phyloP scores from a whole-genome alignment of 1,140 invertebrate genomes.

The Limonius californicus region DNA sequence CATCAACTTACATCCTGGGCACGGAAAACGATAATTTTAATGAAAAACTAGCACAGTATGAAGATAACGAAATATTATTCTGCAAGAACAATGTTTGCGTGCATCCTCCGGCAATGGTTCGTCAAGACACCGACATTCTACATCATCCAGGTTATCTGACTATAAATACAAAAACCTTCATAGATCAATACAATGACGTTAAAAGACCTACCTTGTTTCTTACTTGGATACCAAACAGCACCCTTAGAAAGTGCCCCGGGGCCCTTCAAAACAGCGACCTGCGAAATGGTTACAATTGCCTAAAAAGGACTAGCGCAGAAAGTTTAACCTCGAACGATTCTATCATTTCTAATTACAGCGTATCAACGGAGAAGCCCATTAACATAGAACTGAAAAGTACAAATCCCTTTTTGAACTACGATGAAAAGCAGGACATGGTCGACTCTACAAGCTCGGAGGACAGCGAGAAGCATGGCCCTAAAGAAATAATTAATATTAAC shows the following conservation, averaged over 20 bases:
- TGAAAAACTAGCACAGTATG: slow-evolving; percentile 57
- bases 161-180: slow-evolving; percentile 71
- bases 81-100: slow-evolving; percentile 96
- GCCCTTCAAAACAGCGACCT: slow-evolving; percentile 60
- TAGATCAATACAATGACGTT: slow-evolving; percentile 65
- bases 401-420: slow-evolving; percentile 44
- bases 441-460: slow-evolving; percentile 38
- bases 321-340: slow-evolving; percentile 44
- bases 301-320: slow-evolving; percentile 42
- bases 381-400: slow-evolving; percentile 40
- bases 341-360: slow-evolving; percentile 20
- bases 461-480: slow-evolving; percentile 47
- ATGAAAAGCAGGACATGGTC: slow-evolving; percentile 32
- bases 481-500: slow-evolving; percentile 59
- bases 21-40: slow-evolving; percentile 58
- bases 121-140: slow-evolving; percentile 74
- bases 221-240: slow-evolving; percentile 91
- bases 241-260: slow-evolving; percentile 80
- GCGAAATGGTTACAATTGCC: slow-evolving; percentile 30
- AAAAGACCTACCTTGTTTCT: slow-evolving; percentile 79
- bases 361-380: slow-evolving; percentile 1
- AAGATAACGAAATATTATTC: slow-evolving; percentile 80
- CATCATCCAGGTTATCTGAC: slow-evolving; percentile 92
- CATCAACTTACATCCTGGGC: slow-evolving; percentile 74
- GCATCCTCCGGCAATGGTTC: slow-evolving; percentile 78